phyloP scores from a whole-genome alignment of 2,797 vertebrate genomes.

The Labeo calbasu region DNA sequence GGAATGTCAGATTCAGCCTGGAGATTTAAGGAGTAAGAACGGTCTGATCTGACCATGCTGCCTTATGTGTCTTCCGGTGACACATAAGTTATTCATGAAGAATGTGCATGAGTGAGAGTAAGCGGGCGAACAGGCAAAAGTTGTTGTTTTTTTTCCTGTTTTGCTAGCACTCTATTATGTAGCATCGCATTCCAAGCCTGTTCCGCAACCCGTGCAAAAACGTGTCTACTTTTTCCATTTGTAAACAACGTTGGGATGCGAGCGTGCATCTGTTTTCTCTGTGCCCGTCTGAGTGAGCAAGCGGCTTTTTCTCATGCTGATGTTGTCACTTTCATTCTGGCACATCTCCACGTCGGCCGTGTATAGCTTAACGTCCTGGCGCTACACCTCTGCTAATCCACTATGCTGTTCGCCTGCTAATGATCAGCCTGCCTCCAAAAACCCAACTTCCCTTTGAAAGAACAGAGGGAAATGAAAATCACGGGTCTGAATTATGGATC shows the following conservation, averaged over 20 bases:
- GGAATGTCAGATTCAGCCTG: constrained; percentile 39
- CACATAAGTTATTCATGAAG: constrained; percentile 57
- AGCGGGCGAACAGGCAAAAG: constrained; percentile 6
- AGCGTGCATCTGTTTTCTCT: constrained; percentile 55
- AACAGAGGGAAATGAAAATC: constrained; percentile 99
- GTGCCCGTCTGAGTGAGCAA: constrained; percentile 44
- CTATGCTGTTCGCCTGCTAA: constrained; percentile 95
- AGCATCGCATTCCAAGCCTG: constrained; percentile 36
- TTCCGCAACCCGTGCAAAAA: constrained; percentile 45
- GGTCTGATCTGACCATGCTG: constrained; percentile 20
- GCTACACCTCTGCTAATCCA: constrained; percentile 78
- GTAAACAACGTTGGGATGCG: constrained; percentile 68
- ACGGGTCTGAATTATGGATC: constrained; percentile 98
- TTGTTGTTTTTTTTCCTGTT: background rate
- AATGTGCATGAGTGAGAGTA: background rate
- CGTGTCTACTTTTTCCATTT: constrained; percentile 58
- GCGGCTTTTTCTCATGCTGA: constrained; percentile 57
- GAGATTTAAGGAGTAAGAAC: constrained; percentile 30
- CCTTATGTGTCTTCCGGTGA: constrained; percentile 37
- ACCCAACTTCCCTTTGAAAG: constrained; percentile 94
- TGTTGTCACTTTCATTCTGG: constrained; percentile 69
- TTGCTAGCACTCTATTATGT: constrained; percentile 34
- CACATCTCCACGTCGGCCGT: constrained; percentile 76
- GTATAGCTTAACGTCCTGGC: constrained; percentile 71
- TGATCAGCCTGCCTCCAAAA: constrained; percentile 85